Percentiles rank a stretch among this genome's conserved stretches.
phyloP scores from a whole-genome alignment of 2,797 vertebrate species.

The Podargus strigoides region DNA sequence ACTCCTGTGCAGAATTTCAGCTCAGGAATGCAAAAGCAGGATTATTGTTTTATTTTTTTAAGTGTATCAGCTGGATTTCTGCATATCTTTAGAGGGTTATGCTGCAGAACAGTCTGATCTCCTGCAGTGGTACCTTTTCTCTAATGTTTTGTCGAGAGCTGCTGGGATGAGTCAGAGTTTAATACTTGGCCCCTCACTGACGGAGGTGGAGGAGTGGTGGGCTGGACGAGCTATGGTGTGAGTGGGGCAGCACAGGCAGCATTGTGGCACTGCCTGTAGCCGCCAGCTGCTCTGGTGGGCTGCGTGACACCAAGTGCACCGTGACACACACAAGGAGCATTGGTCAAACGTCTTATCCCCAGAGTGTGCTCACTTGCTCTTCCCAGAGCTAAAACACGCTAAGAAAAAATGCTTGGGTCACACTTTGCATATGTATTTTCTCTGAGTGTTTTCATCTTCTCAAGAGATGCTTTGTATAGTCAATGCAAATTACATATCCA shows the following conservation, averaged over 20 bases:
- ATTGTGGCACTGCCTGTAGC: accelerated
- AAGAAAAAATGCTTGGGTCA: neutral
- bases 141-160: neutral
- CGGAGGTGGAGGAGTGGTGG: neutral
- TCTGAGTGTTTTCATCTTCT: neutral
- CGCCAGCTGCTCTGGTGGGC: neutral
- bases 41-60: neutral
- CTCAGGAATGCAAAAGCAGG: neutral
- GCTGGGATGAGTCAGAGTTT: neutral
- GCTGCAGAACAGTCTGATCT: neutral
- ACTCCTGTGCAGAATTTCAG: neutral
- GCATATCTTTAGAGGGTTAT: neutral
- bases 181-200: neutral
- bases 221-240: neutral
- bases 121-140: neutral
- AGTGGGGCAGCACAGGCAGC: neutral
- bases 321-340: accelerated
- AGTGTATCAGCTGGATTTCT: neutral
- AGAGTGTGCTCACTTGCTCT: neutral
- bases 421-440: neutral
- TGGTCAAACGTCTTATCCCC: neutral
- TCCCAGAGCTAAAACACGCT: neutral
- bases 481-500: neutral
- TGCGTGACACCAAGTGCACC: neutral
- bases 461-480: neutral